Evolutionary conservation across 2,113 vertebrate species (phyloP).

Genomic region (Ornithorhynchus anatinus): DNA sequence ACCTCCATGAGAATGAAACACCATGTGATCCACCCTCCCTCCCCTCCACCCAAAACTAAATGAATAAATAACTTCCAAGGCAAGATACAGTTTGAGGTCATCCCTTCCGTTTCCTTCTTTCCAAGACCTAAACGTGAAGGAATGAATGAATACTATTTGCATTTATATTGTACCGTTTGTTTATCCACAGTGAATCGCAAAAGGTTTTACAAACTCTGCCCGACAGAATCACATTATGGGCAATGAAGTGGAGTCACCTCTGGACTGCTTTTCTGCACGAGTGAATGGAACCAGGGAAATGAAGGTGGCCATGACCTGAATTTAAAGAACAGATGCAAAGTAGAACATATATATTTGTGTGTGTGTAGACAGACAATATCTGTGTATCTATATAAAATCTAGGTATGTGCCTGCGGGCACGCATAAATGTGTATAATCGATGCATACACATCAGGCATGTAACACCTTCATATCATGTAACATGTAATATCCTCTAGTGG

Average conservation of each 20-base stretch:
- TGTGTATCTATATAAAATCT: too few relatives aligned
- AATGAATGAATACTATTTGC: neutral
- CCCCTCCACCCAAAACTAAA: neutral
- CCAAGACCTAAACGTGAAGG: neutral
- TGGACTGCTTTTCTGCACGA: neutral
- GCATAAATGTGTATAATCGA: too few relatives aligned
- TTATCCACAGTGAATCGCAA: neutral
- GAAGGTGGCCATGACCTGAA: neutral
- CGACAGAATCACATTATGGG: neutral
- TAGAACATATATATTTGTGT: neutral
- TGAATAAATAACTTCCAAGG: neutral
- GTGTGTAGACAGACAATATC: neutral
- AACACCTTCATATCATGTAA: too few relatives aligned
- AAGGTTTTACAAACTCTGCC: neutral
- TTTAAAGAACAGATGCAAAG: slow-evolving; percentile 7
- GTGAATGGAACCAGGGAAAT: neutral
- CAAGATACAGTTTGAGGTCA: neutral
- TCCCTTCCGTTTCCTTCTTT: neutral
- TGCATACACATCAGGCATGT: too few relatives aligned
- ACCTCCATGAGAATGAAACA: neutral
- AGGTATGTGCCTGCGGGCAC: too few relatives aligned
- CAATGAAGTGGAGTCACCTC: neutral
- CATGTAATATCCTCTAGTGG: too few relatives aligned
- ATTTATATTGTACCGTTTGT: neutral
- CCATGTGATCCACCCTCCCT: too few relatives aligned